Evolutionary conservation across 2,113 vertebrate genomes (phyloP).

Genomic region (Scopus umbretta): DNA sequence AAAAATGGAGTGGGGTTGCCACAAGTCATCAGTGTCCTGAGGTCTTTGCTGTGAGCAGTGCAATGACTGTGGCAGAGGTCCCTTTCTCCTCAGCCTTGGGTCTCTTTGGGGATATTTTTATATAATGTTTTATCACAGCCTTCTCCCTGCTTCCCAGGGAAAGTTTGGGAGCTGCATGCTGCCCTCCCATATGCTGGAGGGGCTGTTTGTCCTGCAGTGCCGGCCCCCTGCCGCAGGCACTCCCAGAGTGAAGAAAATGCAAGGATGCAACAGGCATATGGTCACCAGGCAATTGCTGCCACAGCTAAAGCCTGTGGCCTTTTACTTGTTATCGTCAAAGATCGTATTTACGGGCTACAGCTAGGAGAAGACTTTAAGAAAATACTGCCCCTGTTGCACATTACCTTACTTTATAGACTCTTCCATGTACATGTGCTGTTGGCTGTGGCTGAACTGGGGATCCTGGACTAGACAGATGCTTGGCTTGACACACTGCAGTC

Average conservation of each 20-base stretch:
- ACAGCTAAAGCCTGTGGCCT: neutral
- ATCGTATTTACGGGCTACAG: neutral
- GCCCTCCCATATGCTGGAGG: neutral
- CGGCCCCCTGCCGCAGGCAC: neutral
- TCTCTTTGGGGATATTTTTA: neutral
- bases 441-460: neutral
- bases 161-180: neutral
- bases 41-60: neutral
- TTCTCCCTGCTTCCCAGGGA: neutral
- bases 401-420: neutral
- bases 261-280: accelerated
- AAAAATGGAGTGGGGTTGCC: neutral
- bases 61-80: neutral
- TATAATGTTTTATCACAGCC: neutral
- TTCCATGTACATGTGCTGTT: neutral
- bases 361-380: neutral
- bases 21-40: neutral
- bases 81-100: neutral
- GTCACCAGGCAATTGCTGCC: neutral
- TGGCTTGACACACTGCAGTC: neutral
- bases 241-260: neutral
- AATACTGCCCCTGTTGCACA: neutral
- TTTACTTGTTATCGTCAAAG: neutral
- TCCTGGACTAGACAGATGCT: neutral
- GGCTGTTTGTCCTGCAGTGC: neutral